Conservation (phyloP, 1,140 invertebrate species). For the Saxidomus purpurata region DNA sequence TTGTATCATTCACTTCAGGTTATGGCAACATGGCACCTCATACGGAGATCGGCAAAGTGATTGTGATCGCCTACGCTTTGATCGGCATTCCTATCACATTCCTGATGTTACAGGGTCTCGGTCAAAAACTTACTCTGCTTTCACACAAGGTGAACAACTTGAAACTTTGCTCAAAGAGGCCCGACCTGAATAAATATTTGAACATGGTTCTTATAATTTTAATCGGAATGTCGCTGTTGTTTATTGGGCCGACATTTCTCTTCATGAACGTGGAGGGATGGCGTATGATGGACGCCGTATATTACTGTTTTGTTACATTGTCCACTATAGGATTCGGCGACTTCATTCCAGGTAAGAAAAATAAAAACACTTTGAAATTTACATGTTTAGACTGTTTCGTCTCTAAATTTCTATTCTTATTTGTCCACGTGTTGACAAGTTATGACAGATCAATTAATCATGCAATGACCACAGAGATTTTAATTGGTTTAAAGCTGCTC, state of each 20-base stretch:
- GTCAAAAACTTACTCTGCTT: slow-evolving; percentile 74
- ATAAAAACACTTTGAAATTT: too few species aligned
- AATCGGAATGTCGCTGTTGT: slow-evolving; percentile 77
- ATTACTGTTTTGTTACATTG: slow-evolving; percentile 97
- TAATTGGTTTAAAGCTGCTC: too few species aligned
- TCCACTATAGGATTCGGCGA: slow-evolving; percentile 96
- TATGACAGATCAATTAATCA: too few species aligned
- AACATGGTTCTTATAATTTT: slow-evolving; percentile 78
- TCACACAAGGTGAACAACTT: slow-evolving; percentile 77
- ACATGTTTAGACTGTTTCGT: too few species aligned
- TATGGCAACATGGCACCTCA: slow-evolving; percentile 97
- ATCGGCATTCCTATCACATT: slow-evolving; percentile 98
- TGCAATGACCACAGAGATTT: too few species aligned
- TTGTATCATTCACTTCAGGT: slow-evolving; percentile 89
- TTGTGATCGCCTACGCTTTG: slow-evolving; percentile 97
- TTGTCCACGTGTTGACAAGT: too few species aligned
- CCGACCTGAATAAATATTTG: slow-evolving; percentile 76
- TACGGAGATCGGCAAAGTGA: slow-evolving; percentile 95
- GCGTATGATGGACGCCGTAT: slow-evolving; percentile 96
- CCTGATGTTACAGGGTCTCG: slow-evolving; percentile 87
- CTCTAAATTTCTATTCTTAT: too few species aligned
- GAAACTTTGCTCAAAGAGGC: slow-evolving; percentile 75
- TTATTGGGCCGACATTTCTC: slow-evolving; percentile 86
- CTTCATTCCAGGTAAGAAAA: slow-evolving; percentile 93
- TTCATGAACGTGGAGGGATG: slow-evolving; percentile 94